A percentile compares a stretch with the other conserved stretches of the same genome.
phyloP scores from a whole-genome alignment of 2,113 vertebrate genomes.

The Siphamia tubifer region DNA sequence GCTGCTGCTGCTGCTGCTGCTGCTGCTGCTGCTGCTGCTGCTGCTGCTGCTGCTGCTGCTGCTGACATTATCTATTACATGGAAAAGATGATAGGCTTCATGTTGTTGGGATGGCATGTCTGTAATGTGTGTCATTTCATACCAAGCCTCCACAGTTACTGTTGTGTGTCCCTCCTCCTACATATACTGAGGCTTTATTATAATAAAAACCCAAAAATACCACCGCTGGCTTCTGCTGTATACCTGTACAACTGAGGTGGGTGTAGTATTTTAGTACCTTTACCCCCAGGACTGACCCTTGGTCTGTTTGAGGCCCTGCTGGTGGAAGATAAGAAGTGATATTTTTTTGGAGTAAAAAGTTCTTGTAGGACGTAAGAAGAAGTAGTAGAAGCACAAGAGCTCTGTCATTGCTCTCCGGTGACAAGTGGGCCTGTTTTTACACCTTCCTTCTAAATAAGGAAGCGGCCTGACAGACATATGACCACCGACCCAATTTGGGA shows the following conservation, averaged over 20 bases:
- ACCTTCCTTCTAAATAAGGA: constrained; percentile 92
- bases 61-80: constrained; percentile 66
- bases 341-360: constrained; percentile 35
- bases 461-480: constrained; percentile 78
- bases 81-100: constrained; percentile 58
- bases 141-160: constrained; percentile 25
- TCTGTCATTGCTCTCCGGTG: constrained; percentile 82
- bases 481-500: constrained; percentile 82
- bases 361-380: constrained; percentile 47
- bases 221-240: not conserved
- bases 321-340: not conserved
- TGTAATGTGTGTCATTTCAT: constrained; percentile 46
- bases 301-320: constrained; percentile 2
- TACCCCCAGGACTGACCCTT: constrained; percentile 51
- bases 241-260: not conserved
- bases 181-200: constrained; percentile 29
- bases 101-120: constrained; percentile 53
- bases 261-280: constrained; percentile 7
- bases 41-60: constrained; percentile 31
- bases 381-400: constrained; percentile 70
- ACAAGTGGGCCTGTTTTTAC: constrained; percentile 85
- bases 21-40: constrained; percentile 46
- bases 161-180: too few species aligned
- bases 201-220: constrained; percentile 31
- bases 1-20: too few species aligned